A percentile compares a stretch with the other conserved stretches of the same genome.
phyloP scores from a whole-genome alignment of 2,113 vertebrate genomes.

The Neoarius graeffei region DNA sequence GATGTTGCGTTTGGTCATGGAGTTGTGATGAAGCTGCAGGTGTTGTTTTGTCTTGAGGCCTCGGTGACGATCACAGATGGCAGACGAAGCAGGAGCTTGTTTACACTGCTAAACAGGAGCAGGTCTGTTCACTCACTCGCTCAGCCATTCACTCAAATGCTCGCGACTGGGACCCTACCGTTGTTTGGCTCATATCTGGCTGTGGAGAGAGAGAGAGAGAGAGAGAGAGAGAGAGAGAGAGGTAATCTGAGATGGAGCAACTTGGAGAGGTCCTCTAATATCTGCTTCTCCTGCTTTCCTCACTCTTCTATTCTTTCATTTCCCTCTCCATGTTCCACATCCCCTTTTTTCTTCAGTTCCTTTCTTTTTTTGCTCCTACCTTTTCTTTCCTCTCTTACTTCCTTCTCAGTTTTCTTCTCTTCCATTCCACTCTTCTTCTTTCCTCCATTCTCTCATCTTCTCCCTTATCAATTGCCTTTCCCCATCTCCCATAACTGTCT shows the following conservation, averaged over 20 bases:
- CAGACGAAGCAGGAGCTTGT: slow-evolving; percentile 40
- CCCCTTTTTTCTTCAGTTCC: not conserved
- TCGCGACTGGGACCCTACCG: slow-evolving; percentile 15
- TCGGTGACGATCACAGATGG: slow-evolving; percentile 42
- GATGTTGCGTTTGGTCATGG: not conserved
- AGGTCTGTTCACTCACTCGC: slow-evolving; percentile 22
- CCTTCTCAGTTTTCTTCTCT: slow-evolving; percentile 2
- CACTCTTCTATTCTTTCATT: not conserved
- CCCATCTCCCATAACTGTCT: not conserved
- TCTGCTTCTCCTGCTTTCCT: not conserved
- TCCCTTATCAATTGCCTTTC: too few species aligned
- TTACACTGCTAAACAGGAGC: slow-evolving; percentile 43
- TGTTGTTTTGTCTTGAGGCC: slow-evolving; percentile 31
- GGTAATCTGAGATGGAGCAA: not conserved
- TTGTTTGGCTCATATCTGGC: slow-evolving; percentile 5
- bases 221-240: not conserved
- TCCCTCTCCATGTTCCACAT: not conserved
- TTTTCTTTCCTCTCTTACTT: slow-evolving; percentile 1
- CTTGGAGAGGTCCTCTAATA: slow-evolving; percentile 4
- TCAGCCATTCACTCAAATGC: slow-evolving; percentile 32
- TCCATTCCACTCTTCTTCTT: not conserved
- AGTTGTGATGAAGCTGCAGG: slow-evolving; percentile 12
- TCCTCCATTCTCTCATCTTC: slow-evolving; percentile 4
- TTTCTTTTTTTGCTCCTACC: not conserved
- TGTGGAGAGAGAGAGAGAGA: not conserved